Conservation (phyloP, 2,113 vertebrate species). For the Castor canadensis region DNA sequence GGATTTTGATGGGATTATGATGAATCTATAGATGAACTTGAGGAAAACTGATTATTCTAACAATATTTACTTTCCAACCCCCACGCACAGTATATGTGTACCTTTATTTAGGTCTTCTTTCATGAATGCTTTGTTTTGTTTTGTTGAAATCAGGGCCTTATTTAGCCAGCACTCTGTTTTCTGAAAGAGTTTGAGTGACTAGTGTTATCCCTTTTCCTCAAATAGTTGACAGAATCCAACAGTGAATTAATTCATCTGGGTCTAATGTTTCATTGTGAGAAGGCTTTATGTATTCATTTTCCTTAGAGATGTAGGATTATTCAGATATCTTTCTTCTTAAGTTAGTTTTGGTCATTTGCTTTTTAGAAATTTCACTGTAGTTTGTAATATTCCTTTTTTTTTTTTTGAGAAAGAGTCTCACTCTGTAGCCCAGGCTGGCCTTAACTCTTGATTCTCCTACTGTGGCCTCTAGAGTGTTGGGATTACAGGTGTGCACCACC, state of each 20-base stretch:
- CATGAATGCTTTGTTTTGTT: neutral
- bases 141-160: no score
- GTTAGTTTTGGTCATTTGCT: neutral
- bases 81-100: neutral
- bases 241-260: no score
- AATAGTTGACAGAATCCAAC: no score
- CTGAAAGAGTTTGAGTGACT: no score
- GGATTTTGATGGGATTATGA: neutral
- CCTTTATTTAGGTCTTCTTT: neutral
- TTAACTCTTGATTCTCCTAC: no score
- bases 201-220: no score
- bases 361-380: neutral
- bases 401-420: no score
- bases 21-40: neutral
- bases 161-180: no score
- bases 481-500: no score
- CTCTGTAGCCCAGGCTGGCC: no score
- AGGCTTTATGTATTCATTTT: neutral
- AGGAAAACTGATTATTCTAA: neutral
- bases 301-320: neutral
- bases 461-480: no score
- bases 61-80: neutral
- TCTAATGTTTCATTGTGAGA: neutral
- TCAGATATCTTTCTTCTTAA: neutral
- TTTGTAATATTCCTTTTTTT: no score